Evolutionary conservation across 2,797 vertebrate genomes (phyloP).

Genomic region (Acropternis orthonyx): DNA sequence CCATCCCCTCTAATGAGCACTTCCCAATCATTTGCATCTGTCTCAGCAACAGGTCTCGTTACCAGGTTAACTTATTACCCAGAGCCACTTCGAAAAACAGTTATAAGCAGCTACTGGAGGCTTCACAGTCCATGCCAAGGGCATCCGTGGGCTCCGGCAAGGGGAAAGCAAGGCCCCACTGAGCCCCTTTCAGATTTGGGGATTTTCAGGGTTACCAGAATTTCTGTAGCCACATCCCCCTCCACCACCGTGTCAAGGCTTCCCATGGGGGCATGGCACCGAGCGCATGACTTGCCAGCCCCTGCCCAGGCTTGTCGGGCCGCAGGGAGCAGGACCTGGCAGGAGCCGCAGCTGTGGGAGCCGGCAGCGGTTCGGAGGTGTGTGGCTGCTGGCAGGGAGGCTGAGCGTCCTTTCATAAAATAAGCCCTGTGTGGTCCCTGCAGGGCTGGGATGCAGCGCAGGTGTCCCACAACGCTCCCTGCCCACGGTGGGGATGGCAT

Average conservation of each 20-base stretch:
- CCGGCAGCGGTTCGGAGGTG: not conserved
- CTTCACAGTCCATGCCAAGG: fast-evolving
- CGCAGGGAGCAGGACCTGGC: not conserved
- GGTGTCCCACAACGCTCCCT: not conserved
- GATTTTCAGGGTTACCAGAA: not conserved
- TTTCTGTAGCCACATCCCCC: not conserved
- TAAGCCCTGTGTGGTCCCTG: conserved; percentile 28
- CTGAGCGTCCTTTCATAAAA: not conserved
- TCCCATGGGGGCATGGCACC: not conserved
- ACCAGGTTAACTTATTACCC: conserved; percentile 42
- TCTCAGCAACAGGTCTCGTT: conserved; percentile 55
- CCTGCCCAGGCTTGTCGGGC: not conserved
- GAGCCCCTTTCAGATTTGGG: not conserved
- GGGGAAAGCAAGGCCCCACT: not conserved
- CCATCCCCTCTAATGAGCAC: conserved; percentile 48
- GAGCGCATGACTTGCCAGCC: not conserved
- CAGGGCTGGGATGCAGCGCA: not conserved
- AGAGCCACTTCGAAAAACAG: not conserved
- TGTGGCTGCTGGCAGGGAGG: not conserved
- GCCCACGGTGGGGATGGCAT: not conserved
- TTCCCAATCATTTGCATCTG: conserved; percentile 57
- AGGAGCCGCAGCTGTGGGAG: not conserved
- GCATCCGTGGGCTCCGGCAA: fast-evolving
- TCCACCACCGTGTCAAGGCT: not conserved
- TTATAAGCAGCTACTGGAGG: not conserved